Evolutionary conservation across 2,113 vertebrate species (phyloP).

Genomic region (Hippopotamus amphibius): DNA sequence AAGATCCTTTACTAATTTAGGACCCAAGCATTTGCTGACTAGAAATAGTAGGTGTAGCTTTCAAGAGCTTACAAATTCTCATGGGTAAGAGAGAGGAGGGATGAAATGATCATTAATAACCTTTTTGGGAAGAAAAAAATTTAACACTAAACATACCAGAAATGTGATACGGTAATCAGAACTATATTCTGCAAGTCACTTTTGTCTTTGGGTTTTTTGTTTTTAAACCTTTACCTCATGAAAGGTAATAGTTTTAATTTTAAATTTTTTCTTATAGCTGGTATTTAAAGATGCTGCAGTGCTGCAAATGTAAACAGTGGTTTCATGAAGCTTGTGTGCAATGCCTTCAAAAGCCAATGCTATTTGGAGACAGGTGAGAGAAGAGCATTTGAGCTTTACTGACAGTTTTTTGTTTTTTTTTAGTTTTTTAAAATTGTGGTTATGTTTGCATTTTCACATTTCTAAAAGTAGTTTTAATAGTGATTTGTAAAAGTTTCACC

Average conservation of each 20-base stretch:
- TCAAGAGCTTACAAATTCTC: neutral
- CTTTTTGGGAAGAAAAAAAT: constrained; percentile 17
- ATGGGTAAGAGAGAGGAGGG: neutral
- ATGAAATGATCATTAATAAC: neutral
- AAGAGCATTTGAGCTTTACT: constrained; percentile 58
- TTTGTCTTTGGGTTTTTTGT: neutral
- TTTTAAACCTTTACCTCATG: neutral
- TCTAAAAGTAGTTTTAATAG: neutral
- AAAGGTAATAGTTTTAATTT: constrained; percentile 58
- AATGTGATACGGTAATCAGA: constrained; percentile 2
- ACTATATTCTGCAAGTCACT: neutral
- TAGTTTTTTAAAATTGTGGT: neutral
- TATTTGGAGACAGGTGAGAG: constrained; percentile 96
- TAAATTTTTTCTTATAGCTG: constrained; percentile 88
- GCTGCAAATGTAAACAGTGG: constrained; percentile 98
- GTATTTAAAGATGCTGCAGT: constrained; percentile 99
- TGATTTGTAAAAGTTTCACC: neutral
- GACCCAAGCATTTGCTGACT: neutral
- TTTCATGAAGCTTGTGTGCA: constrained; percentile 98
- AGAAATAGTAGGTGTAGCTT: constrained; percentile 12
- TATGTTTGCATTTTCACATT: constrained; percentile 37
- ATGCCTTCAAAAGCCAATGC: constrained; percentile 97
- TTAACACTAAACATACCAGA: neutral
- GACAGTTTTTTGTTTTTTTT: neutral
- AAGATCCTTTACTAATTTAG: constrained; percentile 6